Evolutionary conservation across 2,888 invertebrate species (phyloP).

Genomic region (Ochropacha duplaris): DNA sequence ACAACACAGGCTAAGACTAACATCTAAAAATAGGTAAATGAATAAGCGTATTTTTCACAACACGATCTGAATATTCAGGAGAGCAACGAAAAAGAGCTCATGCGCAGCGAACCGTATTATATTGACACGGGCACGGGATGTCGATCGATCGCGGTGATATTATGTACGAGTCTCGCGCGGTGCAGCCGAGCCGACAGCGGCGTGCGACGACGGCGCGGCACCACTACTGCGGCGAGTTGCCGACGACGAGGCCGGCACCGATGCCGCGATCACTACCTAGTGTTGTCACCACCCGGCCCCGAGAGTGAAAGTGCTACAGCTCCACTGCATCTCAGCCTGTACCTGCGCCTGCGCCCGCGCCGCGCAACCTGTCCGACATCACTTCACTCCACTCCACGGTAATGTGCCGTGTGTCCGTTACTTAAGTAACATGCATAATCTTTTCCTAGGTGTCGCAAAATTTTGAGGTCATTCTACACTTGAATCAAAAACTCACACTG

Average conservation of each 20-base stretch:
- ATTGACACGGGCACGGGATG: constrained; percentile 53
- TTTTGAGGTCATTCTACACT: too few species aligned
- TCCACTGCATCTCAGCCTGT: constrained; percentile 58
- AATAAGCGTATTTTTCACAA: constrained; percentile 49
- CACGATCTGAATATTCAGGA: constrained; percentile 61
- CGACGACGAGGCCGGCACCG: constrained; percentile 45
- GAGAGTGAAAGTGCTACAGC: constrained; percentile 80
- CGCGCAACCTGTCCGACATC: constrained; percentile 62
- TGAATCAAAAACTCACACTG: too few species aligned
- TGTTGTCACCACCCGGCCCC: constrained; percentile 47
- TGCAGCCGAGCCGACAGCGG: constrained; percentile 55
- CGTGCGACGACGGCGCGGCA: constrained; percentile 63
- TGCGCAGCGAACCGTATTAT: constrained; percentile 59
- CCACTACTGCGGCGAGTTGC: constrained; percentile 52
- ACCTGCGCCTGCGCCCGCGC: constrained; percentile 37
- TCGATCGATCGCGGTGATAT: constrained; percentile 46
- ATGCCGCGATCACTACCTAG: constrained; percentile 36
- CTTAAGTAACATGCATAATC: constrained; percentile 47
- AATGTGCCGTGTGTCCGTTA: constrained; percentile 42
- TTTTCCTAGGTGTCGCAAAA: too few species aligned
- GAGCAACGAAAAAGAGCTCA: constrained; percentile 58
- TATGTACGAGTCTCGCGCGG: constrained; percentile 39
- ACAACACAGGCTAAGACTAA: constrained; percentile 27
- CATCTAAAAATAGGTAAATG: constrained; percentile 50
- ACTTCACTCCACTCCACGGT: too few species aligned